phyloP scores from a whole-genome alignment of 2,888 invertebrate genomes.

The Athalia circularis region DNA sequence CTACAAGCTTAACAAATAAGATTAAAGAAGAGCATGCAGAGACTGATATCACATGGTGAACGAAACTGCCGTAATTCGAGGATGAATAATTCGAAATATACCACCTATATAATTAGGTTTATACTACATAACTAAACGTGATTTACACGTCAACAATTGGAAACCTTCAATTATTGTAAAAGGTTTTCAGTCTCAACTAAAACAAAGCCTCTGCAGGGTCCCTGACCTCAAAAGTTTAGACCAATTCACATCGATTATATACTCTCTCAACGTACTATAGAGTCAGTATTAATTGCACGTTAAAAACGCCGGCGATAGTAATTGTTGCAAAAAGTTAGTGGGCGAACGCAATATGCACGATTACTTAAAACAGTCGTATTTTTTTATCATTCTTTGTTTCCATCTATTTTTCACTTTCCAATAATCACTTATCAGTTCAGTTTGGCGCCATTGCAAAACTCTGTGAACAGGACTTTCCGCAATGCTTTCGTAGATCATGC shows the following conservation, averaged over 20 bases:
- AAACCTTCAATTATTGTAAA: neutral
- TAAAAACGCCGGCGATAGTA: too few relatives aligned
- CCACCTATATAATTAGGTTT: neutral
- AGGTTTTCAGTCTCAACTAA: neutral
- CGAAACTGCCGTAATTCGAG: too few relatives aligned
- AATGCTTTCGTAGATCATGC: conserved; percentile 8
- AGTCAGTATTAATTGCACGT: too few relatives aligned
- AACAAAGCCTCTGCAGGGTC: neutral
- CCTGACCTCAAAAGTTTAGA: conserved; percentile 24
- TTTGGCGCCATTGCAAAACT: neutral
- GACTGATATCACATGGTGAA: too few relatives aligned
- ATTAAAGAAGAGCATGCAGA: neutral
- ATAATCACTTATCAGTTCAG: neutral
- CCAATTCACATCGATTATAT: neutral
- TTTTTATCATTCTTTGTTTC: too few relatives aligned
- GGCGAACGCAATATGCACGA: too few relatives aligned
- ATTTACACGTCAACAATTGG: neutral
- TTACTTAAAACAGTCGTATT: too few relatives aligned
- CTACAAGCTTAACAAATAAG: conserved; percentile 19
- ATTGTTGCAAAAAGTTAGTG: too few relatives aligned
- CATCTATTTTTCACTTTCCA: too few relatives aligned
- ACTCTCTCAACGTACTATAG: neutral
- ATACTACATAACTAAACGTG: too few relatives aligned
- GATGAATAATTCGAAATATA: neutral
- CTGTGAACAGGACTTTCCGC: neutral